Conservation (phyloP, 2,113 vertebrate species). For the Mesocricetus auratus region DNA sequence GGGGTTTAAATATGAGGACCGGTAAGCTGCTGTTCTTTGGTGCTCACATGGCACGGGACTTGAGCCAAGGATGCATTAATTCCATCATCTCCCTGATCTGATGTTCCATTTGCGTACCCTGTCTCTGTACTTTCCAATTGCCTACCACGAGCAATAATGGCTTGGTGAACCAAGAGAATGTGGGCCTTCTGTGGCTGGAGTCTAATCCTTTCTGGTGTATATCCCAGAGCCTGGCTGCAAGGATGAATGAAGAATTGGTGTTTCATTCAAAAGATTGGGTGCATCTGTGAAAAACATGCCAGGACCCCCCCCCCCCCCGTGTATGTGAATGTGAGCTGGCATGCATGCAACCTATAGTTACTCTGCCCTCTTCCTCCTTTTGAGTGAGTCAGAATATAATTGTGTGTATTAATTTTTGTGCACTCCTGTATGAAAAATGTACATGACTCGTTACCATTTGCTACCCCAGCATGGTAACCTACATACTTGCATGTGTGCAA, state of each 20-base stretch:
- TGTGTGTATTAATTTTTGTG: accelerated
- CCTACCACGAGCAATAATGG: not conserved
- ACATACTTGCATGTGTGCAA: accelerated
- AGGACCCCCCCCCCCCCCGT: too few species aligned
- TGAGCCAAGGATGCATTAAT: not conserved
- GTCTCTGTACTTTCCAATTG: not conserved
- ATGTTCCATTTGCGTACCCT: not conserved
- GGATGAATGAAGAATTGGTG: not conserved
- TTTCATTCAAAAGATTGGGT: not conserved
- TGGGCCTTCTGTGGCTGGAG: not conserved
- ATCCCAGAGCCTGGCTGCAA: not conserved
- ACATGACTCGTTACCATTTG: accelerated
- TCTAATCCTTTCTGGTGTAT: not conserved
- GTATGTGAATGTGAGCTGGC: accelerated
- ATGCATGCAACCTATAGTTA: not conserved
- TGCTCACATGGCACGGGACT: not conserved
- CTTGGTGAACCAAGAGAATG: not conserved
- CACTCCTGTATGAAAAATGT: not conserved
- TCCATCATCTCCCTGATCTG: not conserved
- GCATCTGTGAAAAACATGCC: not conserved
- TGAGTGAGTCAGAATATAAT: not conserved
- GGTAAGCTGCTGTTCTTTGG: accelerated
- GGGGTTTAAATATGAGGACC: not conserved
- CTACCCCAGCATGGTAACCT: not conserved
- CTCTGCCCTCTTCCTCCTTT: not conserved